phyloP scores from a whole-genome alignment of 2,888 invertebrate genomes.

The Lasius fuliginosus region DNA sequence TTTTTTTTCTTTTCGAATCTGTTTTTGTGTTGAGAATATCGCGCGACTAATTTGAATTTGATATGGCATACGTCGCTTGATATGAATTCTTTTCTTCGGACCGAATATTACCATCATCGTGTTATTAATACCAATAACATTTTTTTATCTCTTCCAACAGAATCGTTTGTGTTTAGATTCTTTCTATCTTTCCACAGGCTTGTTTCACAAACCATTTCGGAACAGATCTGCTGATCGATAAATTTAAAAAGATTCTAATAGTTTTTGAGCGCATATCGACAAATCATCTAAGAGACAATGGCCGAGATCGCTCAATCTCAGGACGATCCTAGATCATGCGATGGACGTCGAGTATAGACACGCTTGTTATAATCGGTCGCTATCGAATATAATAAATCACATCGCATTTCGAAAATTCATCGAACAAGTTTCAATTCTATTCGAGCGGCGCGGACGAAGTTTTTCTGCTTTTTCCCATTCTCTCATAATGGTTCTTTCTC shows the following conservation, averaged over 20 bases:
- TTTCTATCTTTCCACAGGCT: not conserved
- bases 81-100: constrained; percentile 39
- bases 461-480: constrained; percentile 48
- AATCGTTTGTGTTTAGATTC: not conserved
- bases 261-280: constrained; percentile 61
- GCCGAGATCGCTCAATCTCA: constrained; percentile 65
- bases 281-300: constrained; percentile 63
- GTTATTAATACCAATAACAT: constrained; percentile 1
- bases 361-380: constrained; percentile 71
- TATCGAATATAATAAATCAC: constrained; percentile 76
- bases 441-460: constrained; percentile 82
- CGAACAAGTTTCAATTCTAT: constrained; percentile 86
- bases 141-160: not conserved
- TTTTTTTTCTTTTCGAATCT: not conserved
- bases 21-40: not conserved
- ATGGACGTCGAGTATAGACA: constrained; percentile 80
- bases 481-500: constrained; percentile 40
- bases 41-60: constrained; percentile 32
- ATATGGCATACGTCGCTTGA: constrained; percentile 42
- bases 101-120: not conserved
- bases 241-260: constrained; percentile 14
- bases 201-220: not conserved
- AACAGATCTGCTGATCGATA: not conserved
- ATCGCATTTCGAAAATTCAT: constrained; percentile 75
- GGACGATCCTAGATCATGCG: constrained; percentile 63